These are phyloP conservation scores for Cotesia congregata DNA, from an alignment of 2,888 invertebrate species.

Conservation along the genomic window DNA sequence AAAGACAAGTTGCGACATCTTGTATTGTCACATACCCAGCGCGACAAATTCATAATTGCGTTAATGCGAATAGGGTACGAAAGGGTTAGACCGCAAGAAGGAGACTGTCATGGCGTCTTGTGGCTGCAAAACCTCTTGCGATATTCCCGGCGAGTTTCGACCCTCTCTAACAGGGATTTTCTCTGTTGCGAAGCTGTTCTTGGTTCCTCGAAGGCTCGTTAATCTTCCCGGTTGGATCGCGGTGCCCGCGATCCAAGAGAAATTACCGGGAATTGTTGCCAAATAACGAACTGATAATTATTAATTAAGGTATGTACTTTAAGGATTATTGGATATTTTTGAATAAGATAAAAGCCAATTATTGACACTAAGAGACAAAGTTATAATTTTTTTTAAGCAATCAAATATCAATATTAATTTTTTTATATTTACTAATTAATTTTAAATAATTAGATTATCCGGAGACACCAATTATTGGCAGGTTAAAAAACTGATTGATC, in stretches of 20 bases:
- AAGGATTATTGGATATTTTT: conserved; percentile 21
- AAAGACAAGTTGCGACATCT: conserved; percentile 63
- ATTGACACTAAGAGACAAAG: no score
- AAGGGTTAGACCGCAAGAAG: conserved; percentile 58
- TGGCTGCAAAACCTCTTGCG: conserved; percentile 53
- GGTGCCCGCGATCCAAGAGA: conserved; percentile 47
- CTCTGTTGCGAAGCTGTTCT: conserved; percentile 6
- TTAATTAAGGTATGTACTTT: conserved; percentile 60
- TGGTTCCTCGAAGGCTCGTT: conserved; percentile 55
- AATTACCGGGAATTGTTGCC: conserved; percentile 59
- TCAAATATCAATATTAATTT: no score
- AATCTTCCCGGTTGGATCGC: conserved; percentile 64
- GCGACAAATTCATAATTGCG: conserved; percentile 70
- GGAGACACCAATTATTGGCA: no score
- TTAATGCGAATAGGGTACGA: conserved; percentile 62
- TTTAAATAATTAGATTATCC: no score
- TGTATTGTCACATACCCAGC: conserved; percentile 69
- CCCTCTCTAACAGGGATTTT: not conserved
- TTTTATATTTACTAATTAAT: no score
- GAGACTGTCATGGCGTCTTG: conserved; percentile 56
- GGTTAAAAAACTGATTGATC: no score
- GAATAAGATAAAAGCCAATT: no score
- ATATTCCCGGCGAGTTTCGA: conserved; percentile 41
- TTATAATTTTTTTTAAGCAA: no score
- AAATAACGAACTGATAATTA: conserved; percentile 58